phyloP scores from a whole-genome alignment of 2,888 invertebrate genomes.

The Smittia sp. region DNA sequence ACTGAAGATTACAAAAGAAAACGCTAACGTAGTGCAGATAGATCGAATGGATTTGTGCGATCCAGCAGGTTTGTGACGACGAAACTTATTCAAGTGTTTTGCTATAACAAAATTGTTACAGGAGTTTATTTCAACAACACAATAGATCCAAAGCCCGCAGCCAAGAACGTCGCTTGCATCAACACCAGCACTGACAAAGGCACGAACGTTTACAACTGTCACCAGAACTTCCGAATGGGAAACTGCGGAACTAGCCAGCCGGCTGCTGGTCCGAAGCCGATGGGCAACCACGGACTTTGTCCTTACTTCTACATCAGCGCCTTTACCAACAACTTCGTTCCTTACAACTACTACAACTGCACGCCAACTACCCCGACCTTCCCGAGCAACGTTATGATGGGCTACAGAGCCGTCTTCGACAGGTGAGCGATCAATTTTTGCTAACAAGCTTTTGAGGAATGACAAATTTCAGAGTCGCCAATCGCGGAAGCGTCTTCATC shows the following conservation, averaged over 20 bases:
- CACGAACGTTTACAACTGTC: conserved; percentile 47
- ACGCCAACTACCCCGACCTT: background rate
- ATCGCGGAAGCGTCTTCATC: background rate
- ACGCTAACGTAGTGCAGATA: conserved; percentile 42
- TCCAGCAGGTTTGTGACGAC: background rate
- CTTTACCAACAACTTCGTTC: background rate
- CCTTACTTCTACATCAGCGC: background rate
- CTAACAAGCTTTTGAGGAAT: too few species aligned
- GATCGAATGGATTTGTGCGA: conserved; percentile 48
- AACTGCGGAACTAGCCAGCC: conserved; percentile 44
- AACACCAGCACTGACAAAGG: conserved; percentile 51
- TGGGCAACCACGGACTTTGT: background rate
- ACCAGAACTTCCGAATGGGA: conserved; percentile 47
- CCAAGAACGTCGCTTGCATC: conserved; percentile 50
- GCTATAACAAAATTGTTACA: conserved; percentile 42
- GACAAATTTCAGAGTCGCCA: too few species aligned
- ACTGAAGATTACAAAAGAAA: conserved; percentile 43
- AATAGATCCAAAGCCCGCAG: conserved; percentile 48
- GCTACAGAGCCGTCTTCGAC: background rate
- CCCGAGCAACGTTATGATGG: background rate
- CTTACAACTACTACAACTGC: background rate
- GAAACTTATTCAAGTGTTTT: background rate
- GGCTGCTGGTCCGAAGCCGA: background rate
- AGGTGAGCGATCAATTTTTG: too few species aligned
- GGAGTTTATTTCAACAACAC: conserved; percentile 46